Base-by-base conservation (phyloP, 2,888 invertebrate species). In the Ochropacha duplaris region DNA sequence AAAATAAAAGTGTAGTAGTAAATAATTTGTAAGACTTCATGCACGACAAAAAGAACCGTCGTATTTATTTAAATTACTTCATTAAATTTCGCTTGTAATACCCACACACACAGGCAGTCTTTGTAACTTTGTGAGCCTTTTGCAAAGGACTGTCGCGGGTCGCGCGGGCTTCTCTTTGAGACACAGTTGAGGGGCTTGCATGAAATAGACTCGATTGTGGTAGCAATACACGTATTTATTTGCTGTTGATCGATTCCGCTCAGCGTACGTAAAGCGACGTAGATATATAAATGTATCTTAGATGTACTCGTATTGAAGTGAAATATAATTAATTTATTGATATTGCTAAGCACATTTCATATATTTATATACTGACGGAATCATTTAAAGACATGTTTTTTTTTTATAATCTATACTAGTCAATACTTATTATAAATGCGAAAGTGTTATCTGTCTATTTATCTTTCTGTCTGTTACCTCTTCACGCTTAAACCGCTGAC, bases 161-260 rank as follows among this genome's bases (percentile, higher is more conserved):
- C 68, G 69, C 65, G 58, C 63, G 68, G 85, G 87, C 84, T 89
- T 88, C 89, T 74, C 90, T 90, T 89, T 89, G 90, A 90, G 72
- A 62, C 71, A 74, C 79, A 79, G 76, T 84, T 84, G 84, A 77
- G 81, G 83, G 87, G 84, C 82, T 84, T 86, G 82, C 79, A 73
- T 75, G 81, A 70, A 82, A 81, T 82, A 74, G 81, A 84, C 76
- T 80, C 79, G 79, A 83, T 84, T 84, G 84, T 87, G 80, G 80
- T 76, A 76, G 71, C 85, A 81, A 87, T 86, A 87, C 81, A 79
- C 86, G 86, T 89, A 88, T 84, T 87, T 88, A 87, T 89, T 89
- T 89, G 89, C 78, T 74, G 71, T 71, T 84, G 87, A 90, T 90
- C 86, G 88, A 87, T 80, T 84, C 68, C 57, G 65, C 63, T 64